Percentiles rank a stretch among this genome's conserved stretches.
Conservation (phyloP, 2,888 invertebrate species). For the Tetrapedia diversipes region DNA sequence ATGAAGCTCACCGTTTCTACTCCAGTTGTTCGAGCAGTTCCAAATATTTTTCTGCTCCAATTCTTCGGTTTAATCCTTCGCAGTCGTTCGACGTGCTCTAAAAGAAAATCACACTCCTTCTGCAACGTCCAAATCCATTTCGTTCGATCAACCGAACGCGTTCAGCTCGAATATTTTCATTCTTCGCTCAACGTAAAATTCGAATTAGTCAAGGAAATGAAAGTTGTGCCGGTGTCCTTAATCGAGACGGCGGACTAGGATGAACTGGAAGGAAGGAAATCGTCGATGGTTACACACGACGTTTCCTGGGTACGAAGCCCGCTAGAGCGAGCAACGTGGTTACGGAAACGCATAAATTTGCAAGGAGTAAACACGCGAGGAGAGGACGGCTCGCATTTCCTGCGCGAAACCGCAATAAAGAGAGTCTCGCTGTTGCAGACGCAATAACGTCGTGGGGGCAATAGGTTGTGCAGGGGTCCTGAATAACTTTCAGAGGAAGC, state of each 20-base stretch:
- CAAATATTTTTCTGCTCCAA: not conserved
- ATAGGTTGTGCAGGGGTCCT: slow-evolving; percentile 66
- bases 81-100: not conserved
- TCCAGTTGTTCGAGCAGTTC: not conserved
- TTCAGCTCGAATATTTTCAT: not conserved
- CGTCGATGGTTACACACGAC: not conserved
- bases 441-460: slow-evolving; percentile 52
- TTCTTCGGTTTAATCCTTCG: not conserved
- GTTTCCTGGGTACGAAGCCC: slow-evolving; percentile 12
- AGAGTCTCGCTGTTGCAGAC: slow-evolving; percentile 32
- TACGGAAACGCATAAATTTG: slow-evolving; percentile 39
- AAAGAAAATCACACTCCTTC: too few species aligned
- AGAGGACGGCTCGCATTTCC: slow-evolving; percentile 40
- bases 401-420: slow-evolving; percentile 48
- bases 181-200: not conserved
- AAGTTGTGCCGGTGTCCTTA: not conserved
- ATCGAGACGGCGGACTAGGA: not conserved
- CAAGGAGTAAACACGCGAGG: slow-evolving; percentile 12
- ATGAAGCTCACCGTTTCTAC: not conserved
- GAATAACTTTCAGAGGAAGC: slow-evolving; percentile 69
- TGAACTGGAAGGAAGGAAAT: not conserved
- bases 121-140: too few species aligned
- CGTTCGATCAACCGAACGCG: not conserved
- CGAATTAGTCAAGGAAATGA: not conserved
- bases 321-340: slow-evolving; percentile 7